Evolutionary conservation across 2,113 vertebrate species (phyloP), one percentile per base, ranked within the genome.

Genomic region (Datnioides undecimradiatus): DNA sequence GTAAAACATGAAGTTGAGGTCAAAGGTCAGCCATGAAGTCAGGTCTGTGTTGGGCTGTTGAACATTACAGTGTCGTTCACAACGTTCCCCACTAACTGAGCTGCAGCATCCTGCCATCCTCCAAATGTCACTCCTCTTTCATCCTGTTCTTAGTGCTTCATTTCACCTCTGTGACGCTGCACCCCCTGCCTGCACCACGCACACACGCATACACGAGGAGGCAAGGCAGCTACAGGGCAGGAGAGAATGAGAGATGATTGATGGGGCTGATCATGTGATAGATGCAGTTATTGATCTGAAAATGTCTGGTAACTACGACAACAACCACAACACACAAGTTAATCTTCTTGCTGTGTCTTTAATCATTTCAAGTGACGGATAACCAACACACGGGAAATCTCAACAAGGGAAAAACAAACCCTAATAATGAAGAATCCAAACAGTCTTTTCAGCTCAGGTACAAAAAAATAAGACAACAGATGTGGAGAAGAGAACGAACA

Each of bases 91-190:
- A 36, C 43, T 54, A 65, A 81, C 41, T 52, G 1, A 57, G 66
- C 62, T 27, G 40, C 41, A 77, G 45, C 45, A 58, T 74, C 59
- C 41, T 64, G 65, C 60, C 46, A 69, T 48, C 58, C 46, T 79
- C 54, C 57, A 88, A 89, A 91, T 90, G 90, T 88, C 82, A 89
- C 34, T n/a, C 54, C 45, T 71, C 78, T 88, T 90, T 90, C 70
- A 87, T 89, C 79, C 21, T 77, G 59, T 40, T 67, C 59, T 49
- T 59, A 29, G n/a, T 48, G 66, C 52, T 82, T 77, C 38, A 71
- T 72, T 83, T 76, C 65, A 85, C 73, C 62, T 65, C 69, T 80
- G 58, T 85, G 73, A 80, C 19, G 2, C 69, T 41, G 60, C 62
- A 72, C 16, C 67, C 40, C 67, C 58, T 19, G 12, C 63, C 6